Evolutionary conservation across 2,113 vertebrate species (phyloP).

Genomic region (Zosterops hypoxanthus): DNA sequence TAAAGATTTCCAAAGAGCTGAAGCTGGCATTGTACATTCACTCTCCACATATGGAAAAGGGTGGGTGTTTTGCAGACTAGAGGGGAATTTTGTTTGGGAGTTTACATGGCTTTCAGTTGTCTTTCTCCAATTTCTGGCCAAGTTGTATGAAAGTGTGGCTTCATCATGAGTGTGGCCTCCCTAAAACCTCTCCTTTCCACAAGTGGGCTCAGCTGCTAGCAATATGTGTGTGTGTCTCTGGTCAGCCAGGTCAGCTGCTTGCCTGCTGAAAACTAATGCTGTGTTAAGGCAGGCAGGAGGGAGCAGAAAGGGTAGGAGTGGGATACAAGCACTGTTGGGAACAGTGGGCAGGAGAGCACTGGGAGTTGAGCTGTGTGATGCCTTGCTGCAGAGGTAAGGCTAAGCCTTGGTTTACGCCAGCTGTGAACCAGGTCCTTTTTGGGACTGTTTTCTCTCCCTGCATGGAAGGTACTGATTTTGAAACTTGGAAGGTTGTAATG

Average conservation of each 20-base stretch:
- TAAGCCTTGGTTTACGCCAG: neutral
- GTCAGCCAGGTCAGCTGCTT: neutral
- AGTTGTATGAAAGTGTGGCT: neutral
- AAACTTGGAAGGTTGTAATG: neutral
- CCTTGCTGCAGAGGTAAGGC: neutral
- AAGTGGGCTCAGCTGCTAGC: neutral
- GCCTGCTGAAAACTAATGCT: neutral
- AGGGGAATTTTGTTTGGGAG: neutral
- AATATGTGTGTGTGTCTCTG: neutral
- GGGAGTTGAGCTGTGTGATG: neutral
- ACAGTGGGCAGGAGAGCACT: neutral
- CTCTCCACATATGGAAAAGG: neutral
- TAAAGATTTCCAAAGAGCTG: neutral
- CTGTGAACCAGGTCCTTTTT: neutral
- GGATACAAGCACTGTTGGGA: neutral
- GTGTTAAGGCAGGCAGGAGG: neutral
- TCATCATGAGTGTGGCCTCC: accelerated
- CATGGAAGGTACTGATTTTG: neutral
- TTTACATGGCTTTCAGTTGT: neutral
- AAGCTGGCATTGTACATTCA: neutral
- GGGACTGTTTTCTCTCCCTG: neutral
- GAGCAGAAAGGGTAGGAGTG: neutral
- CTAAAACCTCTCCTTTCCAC: accelerated
- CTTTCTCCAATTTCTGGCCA: neutral
- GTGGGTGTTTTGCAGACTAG: neutral